Evolutionary conservation across 2,888 invertebrate genomes (phyloP).

Genomic region (Rhopalosiphum nymphaeae): DNA sequence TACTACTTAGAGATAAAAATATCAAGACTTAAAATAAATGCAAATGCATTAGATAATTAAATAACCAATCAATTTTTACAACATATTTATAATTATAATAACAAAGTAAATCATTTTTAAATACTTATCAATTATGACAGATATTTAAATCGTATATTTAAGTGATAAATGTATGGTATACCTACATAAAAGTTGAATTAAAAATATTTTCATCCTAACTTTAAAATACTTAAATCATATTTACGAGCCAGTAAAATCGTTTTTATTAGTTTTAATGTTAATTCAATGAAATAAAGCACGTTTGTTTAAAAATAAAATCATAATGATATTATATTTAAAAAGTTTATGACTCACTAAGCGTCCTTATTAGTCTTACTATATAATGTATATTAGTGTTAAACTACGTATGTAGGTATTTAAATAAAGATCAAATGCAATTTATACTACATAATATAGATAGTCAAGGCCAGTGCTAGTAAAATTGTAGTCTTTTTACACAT

Average conservation of each 20-base stretch:
- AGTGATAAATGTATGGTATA: background rate
- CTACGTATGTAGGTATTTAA: background rate
- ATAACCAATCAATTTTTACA: background rate
- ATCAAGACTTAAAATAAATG: background rate
- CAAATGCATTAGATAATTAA: background rate
- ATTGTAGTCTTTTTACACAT: background rate
- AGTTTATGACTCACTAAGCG: background rate
- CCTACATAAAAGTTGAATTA: background rate
- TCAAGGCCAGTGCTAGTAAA: background rate
- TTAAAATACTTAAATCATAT: background rate
- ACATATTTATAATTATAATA: conserved; percentile 1
- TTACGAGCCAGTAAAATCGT: conserved; percentile 2
- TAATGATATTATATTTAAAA: conserved; percentile 28
- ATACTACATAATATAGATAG: background rate
- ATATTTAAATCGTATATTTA: background rate
- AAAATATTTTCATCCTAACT: background rate
- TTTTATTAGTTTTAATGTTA: conserved; percentile 35
- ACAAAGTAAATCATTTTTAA: background rate
- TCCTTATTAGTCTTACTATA: background rate
- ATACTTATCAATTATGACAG: background rate
- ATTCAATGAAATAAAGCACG: background rate
- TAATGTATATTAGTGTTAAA: background rate
- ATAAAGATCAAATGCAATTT: background rate
- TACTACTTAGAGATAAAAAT: background rate
- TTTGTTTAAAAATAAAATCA: conserved; percentile 29